Conservation (phyloP, 1,140 invertebrate species). For the Oryctes rhinoceros region DNA sequence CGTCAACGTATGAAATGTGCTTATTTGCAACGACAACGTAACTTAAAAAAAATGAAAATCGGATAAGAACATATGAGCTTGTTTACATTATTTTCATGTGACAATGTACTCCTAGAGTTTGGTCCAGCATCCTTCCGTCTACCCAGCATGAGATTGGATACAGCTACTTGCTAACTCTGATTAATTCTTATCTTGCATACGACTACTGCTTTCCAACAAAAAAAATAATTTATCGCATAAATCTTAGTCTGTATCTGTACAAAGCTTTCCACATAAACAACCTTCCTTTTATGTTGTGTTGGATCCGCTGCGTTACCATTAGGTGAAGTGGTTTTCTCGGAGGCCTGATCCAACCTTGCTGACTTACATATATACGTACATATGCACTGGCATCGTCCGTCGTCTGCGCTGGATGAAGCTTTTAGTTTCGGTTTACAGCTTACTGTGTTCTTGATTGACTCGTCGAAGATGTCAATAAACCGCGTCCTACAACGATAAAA, state of each 20-base stretch:
- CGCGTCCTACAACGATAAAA: background rate
- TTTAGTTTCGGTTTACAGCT: background rate
- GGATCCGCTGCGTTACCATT: background rate
- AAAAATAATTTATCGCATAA: no score
- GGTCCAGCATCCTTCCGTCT: no score
- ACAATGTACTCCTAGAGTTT: no score
- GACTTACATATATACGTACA: background rate
- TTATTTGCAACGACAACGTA: no score
- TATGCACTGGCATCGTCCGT: background rate
- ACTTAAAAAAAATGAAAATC: no score
- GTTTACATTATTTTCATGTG: no score
- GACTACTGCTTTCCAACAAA: background rate
- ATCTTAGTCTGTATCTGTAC: background rate
- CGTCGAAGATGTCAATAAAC: no score
- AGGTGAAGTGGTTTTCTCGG: conserved; percentile 8
- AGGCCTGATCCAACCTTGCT: background rate
- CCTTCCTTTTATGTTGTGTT: background rate
- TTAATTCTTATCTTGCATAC: background rate
- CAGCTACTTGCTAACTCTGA: no score
- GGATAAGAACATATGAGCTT: no score
- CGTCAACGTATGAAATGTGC: no score
- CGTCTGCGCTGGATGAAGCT: background rate
- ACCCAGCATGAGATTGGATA: no score
- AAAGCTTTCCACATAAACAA: background rate
- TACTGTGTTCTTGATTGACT: no score